phyloP scores from a whole-genome alignment of 1,140 invertebrate species.

The Lasioglossum baleicum region DNA sequence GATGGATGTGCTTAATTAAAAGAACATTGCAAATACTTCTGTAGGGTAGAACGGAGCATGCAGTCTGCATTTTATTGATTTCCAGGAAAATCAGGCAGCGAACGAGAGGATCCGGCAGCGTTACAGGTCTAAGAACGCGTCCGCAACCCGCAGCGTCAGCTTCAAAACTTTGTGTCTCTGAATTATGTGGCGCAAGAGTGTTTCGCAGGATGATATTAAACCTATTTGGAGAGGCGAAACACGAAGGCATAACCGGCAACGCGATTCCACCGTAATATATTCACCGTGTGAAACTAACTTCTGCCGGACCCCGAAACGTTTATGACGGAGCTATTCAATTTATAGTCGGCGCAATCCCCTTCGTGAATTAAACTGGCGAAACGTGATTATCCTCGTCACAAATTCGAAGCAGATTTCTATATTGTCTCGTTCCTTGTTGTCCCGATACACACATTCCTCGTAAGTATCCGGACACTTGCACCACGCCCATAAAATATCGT shows the following conservation, averaged over 20 bases:
- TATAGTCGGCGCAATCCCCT: slow-evolving; percentile 3
- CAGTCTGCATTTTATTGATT: no score
- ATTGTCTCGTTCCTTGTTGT: not conserved
- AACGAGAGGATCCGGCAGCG: not conserved
- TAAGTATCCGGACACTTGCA: no score
- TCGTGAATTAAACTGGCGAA: slow-evolving; percentile 10
- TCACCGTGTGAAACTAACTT: slow-evolving; percentile 36
- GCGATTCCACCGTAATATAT: slow-evolving; percentile 21
- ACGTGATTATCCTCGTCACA: slow-evolving; percentile 1
- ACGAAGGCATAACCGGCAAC: slow-evolving; percentile 14
- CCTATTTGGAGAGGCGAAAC: slow-evolving; percentile 21
- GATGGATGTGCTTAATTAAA: no score
- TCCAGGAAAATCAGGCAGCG: no score
- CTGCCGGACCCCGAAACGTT: slow-evolving; percentile 28
- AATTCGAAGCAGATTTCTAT: slow-evolving; percentile 1
- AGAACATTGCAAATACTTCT: no score
- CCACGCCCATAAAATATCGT: no score
- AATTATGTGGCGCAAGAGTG: slow-evolving; percentile 16
- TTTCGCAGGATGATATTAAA: slow-evolving; percentile 22
- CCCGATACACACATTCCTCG: no score
- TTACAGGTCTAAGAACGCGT: slow-evolving; percentile 1
- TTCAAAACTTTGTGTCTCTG: slow-evolving; percentile 3
- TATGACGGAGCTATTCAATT: slow-evolving; percentile 35
- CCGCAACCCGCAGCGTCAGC: slow-evolving; percentile 9
- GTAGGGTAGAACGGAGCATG: no score